Conservation (phyloP, 92 coral and sea anemone species). For the Pocillopora grandis region DNA sequence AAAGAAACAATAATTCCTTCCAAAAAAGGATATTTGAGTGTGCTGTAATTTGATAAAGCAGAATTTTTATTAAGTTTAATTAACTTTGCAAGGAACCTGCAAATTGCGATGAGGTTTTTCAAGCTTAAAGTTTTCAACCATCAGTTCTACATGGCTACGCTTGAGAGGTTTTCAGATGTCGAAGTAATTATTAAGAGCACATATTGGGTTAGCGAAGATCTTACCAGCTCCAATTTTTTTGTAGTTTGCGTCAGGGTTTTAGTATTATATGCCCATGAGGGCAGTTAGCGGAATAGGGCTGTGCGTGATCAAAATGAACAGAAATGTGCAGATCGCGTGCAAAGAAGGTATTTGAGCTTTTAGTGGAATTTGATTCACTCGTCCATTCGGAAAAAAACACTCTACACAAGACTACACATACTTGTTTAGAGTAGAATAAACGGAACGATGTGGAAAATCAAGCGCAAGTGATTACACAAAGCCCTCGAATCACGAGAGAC, state of each 20-base stretch:
- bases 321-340: neutral
- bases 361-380: neutral
- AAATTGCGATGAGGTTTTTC: neutral
- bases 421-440: neutral
- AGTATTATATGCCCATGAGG: neutral
- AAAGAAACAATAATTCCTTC: neutral
- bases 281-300: neutral
- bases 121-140: neutral
- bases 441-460: neutral
- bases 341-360: neutral
- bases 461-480: constrained; percentile 14
- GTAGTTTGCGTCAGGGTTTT: constrained; percentile 19
- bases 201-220: constrained; percentile 23
- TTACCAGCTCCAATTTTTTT: constrained; percentile 31
- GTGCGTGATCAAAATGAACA: neutral
- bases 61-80: constrained; percentile 2
- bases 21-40: constrained; percentile 9
- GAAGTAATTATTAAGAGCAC: constrained; percentile 5
- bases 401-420: neutral
- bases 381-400: constrained; percentile 23
- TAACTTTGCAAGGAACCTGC: constrained; percentile 5
- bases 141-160: neutral
- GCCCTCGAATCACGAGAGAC: neutral
- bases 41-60: constrained; percentile 10
- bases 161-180: neutral